A percentile compares a stretch with the other conserved stretches of the same genome.
phyloP scores from a whole-genome alignment of 2,797 vertebrate genomes.

The Poeciliopsis paucimaculata region DNA sequence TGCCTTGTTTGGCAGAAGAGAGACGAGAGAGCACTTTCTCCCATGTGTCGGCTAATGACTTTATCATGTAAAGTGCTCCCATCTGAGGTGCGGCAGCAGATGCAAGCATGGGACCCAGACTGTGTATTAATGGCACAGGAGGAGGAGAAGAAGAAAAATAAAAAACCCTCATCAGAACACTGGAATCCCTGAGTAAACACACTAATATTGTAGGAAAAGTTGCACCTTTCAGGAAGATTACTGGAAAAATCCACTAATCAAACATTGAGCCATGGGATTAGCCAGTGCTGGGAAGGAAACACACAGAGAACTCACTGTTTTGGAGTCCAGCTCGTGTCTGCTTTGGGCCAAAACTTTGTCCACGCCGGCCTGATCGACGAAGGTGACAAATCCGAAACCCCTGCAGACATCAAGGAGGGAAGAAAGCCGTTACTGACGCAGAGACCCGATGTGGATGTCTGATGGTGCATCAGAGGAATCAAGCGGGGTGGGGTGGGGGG shows the following conservation, averaged over 20 bases:
- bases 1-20: constrained; percentile 66
- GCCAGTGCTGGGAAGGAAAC: constrained; percentile 61
- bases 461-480: constrained; percentile 62
- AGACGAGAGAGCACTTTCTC: constrained; percentile 51
- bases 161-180: constrained; percentile 12
- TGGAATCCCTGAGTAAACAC: constrained; percentile 44
- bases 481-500: constrained; percentile 15
- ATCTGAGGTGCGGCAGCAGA: constrained; percentile 28
- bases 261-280: constrained; percentile 67
- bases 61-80: constrained; percentile 30
- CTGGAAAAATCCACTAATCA: constrained; percentile 67
- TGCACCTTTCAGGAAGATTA: constrained; percentile 59
- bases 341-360: constrained; percentile 98
- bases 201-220: constrained; percentile 55
- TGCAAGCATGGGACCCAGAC: constrained; percentile 16
- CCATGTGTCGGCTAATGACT: constrained; percentile 51
- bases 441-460: constrained; percentile 53
- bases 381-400: constrained; percentile 98
- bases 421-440: constrained; percentile 55
- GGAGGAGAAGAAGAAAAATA: neutral
- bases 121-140: constrained; percentile 8
- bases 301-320: constrained; percentile 92
- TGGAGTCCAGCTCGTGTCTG: constrained; percentile 97
- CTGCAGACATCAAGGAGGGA: constrained; percentile 74
- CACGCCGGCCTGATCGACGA: constrained; percentile 97